A percentile compares a stretch with the other conserved stretches of the same genome.
Conservation (phyloP, 2,113 vertebrate species). For the Cyprinodon variegatus region DNA sequence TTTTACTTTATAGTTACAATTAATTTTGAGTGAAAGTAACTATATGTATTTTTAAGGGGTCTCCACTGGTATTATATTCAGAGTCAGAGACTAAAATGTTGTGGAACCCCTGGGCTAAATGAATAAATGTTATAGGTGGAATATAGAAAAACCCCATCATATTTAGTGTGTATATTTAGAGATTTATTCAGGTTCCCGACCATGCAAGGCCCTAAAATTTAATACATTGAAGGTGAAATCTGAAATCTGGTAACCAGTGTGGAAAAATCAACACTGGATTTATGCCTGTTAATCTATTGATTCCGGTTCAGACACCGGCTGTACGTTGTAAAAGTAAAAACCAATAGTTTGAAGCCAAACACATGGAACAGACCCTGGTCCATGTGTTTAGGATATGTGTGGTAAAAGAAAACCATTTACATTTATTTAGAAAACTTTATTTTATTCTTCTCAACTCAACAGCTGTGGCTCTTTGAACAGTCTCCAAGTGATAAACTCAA, state of each 20-base stretch:
- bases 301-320: background rate
- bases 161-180: no score
- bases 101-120: no score
- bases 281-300: background rate
- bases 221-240: background rate
- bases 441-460: constrained; percentile 68
- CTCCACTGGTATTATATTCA: no score
- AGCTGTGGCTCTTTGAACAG: constrained; percentile 61
- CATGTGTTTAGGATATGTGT: background rate
- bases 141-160: no score
- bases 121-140: no score
- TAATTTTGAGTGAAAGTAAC: no score
- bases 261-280: background rate
- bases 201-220: background rate
- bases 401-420: constrained; percentile 24
- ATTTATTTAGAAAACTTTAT: constrained; percentile 82
- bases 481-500: constrained; percentile 70
- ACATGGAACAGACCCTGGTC: background rate
- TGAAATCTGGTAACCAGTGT: background rate
- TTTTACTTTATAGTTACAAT: no score
- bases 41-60: no score
- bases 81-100: no score
- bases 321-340: background rate
- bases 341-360: background rate
- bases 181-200: background rate